Evolutionary conservation across 2,888 invertebrate species (phyloP).

Genomic region (Didymodactylos carnosus): DNA sequence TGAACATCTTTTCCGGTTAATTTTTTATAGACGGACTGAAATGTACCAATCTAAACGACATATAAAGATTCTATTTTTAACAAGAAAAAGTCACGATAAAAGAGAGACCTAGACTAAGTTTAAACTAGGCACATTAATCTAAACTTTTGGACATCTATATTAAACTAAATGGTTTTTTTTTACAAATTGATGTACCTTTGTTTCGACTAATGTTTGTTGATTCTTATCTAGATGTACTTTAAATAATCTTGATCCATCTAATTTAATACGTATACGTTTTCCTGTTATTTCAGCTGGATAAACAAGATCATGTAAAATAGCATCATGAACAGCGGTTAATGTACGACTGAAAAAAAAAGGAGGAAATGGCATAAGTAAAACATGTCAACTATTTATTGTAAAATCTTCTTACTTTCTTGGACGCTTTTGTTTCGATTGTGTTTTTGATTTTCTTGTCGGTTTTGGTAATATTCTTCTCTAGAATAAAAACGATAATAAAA

Average conservation of each 20-base stretch:
- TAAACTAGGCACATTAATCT: background rate
- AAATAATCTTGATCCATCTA: slow-evolving; percentile 82
- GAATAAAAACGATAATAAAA: slow-evolving; percentile 13
- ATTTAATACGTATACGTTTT: slow-evolving; percentile 78
- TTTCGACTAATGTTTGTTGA: slow-evolving; percentile 96
- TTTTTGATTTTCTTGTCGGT: slow-evolving; percentile 75
- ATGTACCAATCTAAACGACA: slow-evolving; percentile 71
- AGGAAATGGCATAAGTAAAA: slow-evolving; percentile 10
- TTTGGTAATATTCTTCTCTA: slow-evolving; percentile 92
- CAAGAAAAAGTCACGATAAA: background rate
- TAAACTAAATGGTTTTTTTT: background rate
- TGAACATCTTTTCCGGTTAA: slow-evolving; percentile 92
- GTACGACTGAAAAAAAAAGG: slow-evolving; percentile 48
- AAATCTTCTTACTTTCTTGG: slow-evolving; percentile 42
- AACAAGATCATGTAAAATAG: slow-evolving; percentile 84
- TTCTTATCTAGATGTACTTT: slow-evolving; percentile 87
- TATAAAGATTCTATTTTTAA: too few relatives aligned
- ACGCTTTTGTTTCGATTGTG: slow-evolving; percentile 52
- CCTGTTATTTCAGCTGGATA: slow-evolving; percentile 98
- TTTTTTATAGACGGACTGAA: slow-evolving; percentile 93
- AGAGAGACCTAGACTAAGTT: too few relatives aligned
- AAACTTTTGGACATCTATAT: background rate
- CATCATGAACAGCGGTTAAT: slow-evolving; percentile 86
- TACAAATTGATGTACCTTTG: slow-evolving; percentile 60
- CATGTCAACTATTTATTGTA: background rate